phyloP scores from a whole-genome alignment of 2,888 invertebrate species.

The Xanthostigma xanthostigma region DNA sequence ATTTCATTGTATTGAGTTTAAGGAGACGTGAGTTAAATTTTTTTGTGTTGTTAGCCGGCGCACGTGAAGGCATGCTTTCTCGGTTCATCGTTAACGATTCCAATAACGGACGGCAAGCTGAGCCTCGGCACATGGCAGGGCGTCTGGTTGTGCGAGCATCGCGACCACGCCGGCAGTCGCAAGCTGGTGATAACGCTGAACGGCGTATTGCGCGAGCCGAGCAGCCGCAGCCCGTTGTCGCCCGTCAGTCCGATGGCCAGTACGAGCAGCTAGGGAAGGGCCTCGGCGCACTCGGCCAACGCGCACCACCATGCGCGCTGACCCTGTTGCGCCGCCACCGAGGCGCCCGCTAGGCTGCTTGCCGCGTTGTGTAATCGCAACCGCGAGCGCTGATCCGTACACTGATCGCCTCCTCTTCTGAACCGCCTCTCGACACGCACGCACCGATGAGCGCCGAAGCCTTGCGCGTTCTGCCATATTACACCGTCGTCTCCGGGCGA shows the following conservation, averaged over 20 bases:
- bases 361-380: not conserved
- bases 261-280: constrained; percentile 81
- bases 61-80: constrained; percentile 95
- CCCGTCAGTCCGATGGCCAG: constrained; percentile 75
- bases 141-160: constrained; percentile 95
- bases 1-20: not conserved
- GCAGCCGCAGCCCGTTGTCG: constrained; percentile 73
- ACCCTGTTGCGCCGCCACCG: constrained; percentile 17
- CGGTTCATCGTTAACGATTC: constrained; percentile 88
- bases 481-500: too few relatives aligned
- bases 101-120: constrained; percentile 89
- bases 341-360: constrained; percentile 1
- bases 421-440: too few relatives aligned
- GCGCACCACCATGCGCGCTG: constrained; percentile 29
- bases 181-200: constrained; percentile 74
- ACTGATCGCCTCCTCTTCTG: too few relatives aligned
- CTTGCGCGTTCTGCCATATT: too few relatives aligned
- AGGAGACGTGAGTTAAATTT: not conserved
- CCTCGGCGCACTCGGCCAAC: constrained; percentile 29
- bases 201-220: constrained; percentile 58
- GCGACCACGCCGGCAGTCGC: constrained; percentile 88
- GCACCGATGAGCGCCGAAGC: too few relatives aligned
- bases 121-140: constrained; percentile 97
- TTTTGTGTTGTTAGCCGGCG: constrained; percentile 55
- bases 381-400: not conserved